Base-by-base conservation (phyloP, 2,113 vertebrate genomes). In the Rana temporaria region DNA sequence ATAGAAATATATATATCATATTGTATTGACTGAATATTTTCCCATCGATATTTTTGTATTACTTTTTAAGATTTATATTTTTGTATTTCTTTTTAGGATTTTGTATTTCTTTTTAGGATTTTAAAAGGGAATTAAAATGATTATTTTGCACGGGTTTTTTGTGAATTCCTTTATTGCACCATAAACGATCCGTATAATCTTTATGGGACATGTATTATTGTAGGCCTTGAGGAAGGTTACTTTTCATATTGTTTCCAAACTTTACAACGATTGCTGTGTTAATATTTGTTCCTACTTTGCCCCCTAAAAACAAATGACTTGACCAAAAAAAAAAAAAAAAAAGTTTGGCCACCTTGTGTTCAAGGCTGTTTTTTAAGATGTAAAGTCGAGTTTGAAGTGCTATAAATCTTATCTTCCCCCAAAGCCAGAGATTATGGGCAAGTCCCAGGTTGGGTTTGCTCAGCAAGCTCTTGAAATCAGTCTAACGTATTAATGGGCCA, bases 321-420 rank as follows among this genome's bases (percentile, higher is more conserved):
- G 53, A 26, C 3, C 71, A 34, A 26, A 53, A 74, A 30, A 1
- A 30, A 74, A 30, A 1, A 30, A 30, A 30, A 30, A 30, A 30
- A 32, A 53, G 19, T 56, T 60, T 38, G 56, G 52, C 38, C 19
- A 56, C 9, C n/a, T 74, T 66, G 60, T 67, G 30, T 48, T 67
- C 80, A 82, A 82, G 80, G 80, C 53, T 82, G 63, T 76, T 59
- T 60, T 80, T 48, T 30, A 30, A 24, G 26, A 24, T 68, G 11
- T 17, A 67, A 2, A 52, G 62, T 53, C 75, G 11, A 14, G 55
- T 67, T 74, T 73, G 17, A 74, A 63, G 70, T 55, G 26, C 63
- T 53, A 82, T 83, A 83, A 75, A 83, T 68, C 71, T 83, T 83
- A 76, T 83, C 81, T 74, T 30, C 26, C 74, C 18, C 6, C 42